Percentiles rank a stretch among this genome's conserved stretches.
Conservation (phyloP, 2,888 invertebrate species). For the Alviniconcha strummeri region DNA sequence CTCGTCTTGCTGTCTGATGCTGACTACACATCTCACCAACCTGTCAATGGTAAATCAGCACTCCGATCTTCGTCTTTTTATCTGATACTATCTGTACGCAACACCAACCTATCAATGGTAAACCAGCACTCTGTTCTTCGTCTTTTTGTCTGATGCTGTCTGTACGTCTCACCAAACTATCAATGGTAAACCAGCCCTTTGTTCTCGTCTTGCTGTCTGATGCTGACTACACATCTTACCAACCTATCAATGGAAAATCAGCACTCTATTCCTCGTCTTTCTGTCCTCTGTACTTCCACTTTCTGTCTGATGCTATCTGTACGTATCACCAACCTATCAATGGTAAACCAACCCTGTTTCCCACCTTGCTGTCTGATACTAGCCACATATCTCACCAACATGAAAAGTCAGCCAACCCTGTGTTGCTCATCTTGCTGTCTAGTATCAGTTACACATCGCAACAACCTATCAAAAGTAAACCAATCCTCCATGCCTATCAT, state of each 20-base stretch:
- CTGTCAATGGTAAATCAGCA: not conserved
- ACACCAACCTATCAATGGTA: too few species aligned
- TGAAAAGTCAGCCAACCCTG: slow-evolving; percentile 12
- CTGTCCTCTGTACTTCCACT: not conserved
- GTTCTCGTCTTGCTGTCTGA: slow-evolving; percentile 27
- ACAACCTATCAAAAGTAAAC: not conserved
- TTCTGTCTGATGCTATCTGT: not conserved
- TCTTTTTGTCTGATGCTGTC: too few species aligned
- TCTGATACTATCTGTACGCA: not conserved
- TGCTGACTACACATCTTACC: slow-evolving; percentile 31
- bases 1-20: not conserved
- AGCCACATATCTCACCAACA: too few species aligned
- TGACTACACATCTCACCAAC: not conserved
- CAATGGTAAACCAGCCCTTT: too few species aligned
- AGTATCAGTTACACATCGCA: not conserved
- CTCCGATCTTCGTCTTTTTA: too few species aligned
- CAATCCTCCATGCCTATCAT: too few species aligned
- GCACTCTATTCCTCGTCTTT: not conserved
- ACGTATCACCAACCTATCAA: too few species aligned
- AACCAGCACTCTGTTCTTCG: too few species aligned
- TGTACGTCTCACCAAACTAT: too few species aligned
- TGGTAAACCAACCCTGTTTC: too few species aligned
- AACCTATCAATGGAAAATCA: slow-evolving; percentile 14
- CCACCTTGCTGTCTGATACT: too few species aligned
- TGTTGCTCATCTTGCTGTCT: slow-evolving; percentile 27